These are phyloP conservation scores for Antheraea assamensis DNA, from an alignment of 2,888 invertebrate genomes.

Conservation along the genomic window DNA sequence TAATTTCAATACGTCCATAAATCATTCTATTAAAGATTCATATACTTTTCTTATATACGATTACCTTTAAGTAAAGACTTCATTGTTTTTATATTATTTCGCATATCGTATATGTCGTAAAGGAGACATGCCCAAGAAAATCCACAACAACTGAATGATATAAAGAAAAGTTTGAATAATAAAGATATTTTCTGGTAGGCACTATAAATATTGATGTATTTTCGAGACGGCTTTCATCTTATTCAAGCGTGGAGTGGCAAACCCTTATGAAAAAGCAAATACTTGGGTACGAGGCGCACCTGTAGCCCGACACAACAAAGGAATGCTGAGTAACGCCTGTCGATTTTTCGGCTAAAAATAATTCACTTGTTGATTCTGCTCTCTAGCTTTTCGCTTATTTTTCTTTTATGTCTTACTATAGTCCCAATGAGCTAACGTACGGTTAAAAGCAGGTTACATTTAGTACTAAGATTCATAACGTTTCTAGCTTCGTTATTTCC, in stretches of 20 bases:
- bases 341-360: conserved; percentile 73
- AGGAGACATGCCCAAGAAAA: conserved; percentile 27
- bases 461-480: background rate
- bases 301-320: conserved; percentile 67
- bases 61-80: too few species aligned
- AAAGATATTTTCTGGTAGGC: conserved; percentile 37
- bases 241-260: conserved; percentile 38
- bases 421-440: conserved; percentile 34
- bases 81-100: too few species aligned
- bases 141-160: conserved; percentile 29
- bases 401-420: conserved; percentile 57
- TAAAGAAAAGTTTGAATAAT: conserved; percentile 37
- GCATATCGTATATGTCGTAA: conserved; percentile 18
- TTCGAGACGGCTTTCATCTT: conserved; percentile 39
- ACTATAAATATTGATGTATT: conserved; percentile 47
- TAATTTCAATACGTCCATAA: too few species aligned
- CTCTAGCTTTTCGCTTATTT: conserved; percentile 52
- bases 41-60: too few species aligned
- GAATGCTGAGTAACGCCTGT: conserved; percentile 68
- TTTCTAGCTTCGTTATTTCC: background rate
- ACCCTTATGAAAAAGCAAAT: conserved; percentile 61
- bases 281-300: conserved; percentile 55
- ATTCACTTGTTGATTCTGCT: conserved; percentile 74
- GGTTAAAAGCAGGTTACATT: background rate
- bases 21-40: too few species aligned